These are phyloP conservation scores for Cathartes aura DNA, from an alignment of 2,113 vertebrate species.

Conservation along the genomic window DNA sequence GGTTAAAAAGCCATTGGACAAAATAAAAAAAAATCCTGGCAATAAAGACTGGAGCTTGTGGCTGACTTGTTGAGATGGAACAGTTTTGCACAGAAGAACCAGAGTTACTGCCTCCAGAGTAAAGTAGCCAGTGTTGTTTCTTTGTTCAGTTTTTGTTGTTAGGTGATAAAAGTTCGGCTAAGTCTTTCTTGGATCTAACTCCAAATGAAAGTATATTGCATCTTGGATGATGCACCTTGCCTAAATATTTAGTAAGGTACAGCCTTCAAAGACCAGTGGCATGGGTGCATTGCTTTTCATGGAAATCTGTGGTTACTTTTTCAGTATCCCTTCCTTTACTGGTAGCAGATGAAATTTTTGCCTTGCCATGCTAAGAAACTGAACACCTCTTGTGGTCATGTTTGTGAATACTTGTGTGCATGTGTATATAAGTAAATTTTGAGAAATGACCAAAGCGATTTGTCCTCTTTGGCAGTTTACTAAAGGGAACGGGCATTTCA, in stretches of 20 bases:
- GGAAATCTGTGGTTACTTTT: background rate
- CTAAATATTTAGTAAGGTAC: background rate
- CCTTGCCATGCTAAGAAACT: background rate
- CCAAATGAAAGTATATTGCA: background rate
- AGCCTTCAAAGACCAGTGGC: background rate
- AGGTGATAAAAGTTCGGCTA: background rate
- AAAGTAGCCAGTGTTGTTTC: accelerated
- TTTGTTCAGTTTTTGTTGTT: background rate
- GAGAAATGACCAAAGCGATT: background rate
- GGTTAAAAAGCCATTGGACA: background rate
- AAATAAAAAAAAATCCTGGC: background rate
- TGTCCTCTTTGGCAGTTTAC: background rate
- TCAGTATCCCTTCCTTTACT: background rate
- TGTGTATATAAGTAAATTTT: background rate
- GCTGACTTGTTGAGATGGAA: background rate
- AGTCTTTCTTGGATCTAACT: background rate
- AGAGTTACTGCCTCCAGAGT: background rate
- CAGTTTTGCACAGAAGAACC: background rate
- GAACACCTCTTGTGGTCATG: accelerated
- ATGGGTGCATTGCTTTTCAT: accelerated
- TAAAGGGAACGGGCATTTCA: background rate
- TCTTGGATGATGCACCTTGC: background rate
- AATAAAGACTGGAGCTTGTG: accelerated
- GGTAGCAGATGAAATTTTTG: background rate
- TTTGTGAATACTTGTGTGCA: accelerated